Conservation (phyloP, 2,888 invertebrate genomes). For the Apantesis nais region DNA sequence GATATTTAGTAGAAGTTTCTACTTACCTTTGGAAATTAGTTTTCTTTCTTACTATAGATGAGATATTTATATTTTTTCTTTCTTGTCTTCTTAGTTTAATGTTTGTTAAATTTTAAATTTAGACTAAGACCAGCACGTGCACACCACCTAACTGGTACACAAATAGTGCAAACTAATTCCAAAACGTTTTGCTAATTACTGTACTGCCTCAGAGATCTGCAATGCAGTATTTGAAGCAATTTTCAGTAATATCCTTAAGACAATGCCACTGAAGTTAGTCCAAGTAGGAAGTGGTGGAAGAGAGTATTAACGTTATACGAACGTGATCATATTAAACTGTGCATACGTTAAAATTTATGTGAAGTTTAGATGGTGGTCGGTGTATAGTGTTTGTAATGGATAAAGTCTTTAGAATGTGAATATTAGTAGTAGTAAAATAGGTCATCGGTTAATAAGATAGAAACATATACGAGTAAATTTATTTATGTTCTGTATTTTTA, state of each 20-base stretch:
- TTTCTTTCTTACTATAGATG: not conserved
- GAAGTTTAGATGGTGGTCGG: too few species aligned
- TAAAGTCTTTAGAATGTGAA: not conserved
- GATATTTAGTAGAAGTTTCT: not conserved
- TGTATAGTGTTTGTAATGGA: constrained; percentile 25
- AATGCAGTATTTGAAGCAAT: constrained; percentile 74
- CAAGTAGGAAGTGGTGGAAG: constrained; percentile 24
- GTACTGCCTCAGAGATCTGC: constrained; percentile 64
- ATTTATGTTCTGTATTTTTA: too few species aligned
- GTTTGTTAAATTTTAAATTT: too few species aligned
- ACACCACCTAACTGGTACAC: constrained; percentile 30
- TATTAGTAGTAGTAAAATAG: too few species aligned
- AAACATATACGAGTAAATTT: too few species aligned
- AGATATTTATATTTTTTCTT: not conserved
- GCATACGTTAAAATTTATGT: too few species aligned
- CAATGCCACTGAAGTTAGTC: constrained; percentile 53
- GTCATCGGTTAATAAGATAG: too few species aligned
- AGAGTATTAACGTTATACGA: constrained; percentile 33
- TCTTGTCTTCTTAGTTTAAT: not conserved
- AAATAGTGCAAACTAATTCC: constrained; percentile 40
- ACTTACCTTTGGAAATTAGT: not conserved
- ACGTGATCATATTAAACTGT: constrained; percentile 46
- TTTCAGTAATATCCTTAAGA: constrained; percentile 71
- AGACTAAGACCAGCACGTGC: not conserved
- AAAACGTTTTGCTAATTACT: constrained; percentile 74